A percentile compares a stretch with the other conserved stretches of the same genome.
These are phyloP conservation scores for Eupithecia tripunctaria DNA, from an alignment of 2,888 invertebrate species.

Conservation along the genomic window DNA sequence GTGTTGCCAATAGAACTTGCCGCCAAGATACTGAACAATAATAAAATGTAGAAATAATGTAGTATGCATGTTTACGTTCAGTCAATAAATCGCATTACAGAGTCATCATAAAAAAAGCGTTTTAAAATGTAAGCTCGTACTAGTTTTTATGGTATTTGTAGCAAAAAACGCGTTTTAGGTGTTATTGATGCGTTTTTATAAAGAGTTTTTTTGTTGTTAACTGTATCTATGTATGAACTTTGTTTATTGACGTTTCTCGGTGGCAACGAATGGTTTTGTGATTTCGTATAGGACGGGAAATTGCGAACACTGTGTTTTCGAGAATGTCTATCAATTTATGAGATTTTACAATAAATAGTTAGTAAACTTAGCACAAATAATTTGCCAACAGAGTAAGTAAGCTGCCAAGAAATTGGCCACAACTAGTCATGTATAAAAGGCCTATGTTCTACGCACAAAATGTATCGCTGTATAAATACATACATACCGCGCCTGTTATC, in stretches of 20 bases:
- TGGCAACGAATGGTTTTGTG: background rate
- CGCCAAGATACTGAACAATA: constrained; percentile 32
- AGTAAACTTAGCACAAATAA: constrained; percentile 20
- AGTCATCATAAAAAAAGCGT: background rate
- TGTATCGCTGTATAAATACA: constrained; percentile 54
- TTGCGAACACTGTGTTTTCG: background rate
- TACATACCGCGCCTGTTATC: constrained; percentile 58
- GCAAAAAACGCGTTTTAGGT: background rate
- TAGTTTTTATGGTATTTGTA: background rate
- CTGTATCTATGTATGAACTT: background rate
- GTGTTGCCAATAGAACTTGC: constrained; percentile 43
- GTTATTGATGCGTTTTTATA: background rate
- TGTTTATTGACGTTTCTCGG: background rate
- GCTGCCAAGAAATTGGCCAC: constrained; percentile 59
- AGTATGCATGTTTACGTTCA: background rate
- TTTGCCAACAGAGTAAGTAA: constrained; percentile 38
- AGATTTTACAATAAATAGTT: background rate
- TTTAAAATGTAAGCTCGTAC: background rate
- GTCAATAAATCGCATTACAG: background rate
- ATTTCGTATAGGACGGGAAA: background rate
- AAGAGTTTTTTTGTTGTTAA: background rate
- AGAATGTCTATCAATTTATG: constrained; percentile 1
- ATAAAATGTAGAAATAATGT: constrained; percentile 7
- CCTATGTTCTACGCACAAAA: constrained; percentile 78
- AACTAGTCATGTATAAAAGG: constrained; percentile 79